Conservation (phyloP, 2,888 invertebrate species). For the Cheiracanthium punctorium region DNA sequence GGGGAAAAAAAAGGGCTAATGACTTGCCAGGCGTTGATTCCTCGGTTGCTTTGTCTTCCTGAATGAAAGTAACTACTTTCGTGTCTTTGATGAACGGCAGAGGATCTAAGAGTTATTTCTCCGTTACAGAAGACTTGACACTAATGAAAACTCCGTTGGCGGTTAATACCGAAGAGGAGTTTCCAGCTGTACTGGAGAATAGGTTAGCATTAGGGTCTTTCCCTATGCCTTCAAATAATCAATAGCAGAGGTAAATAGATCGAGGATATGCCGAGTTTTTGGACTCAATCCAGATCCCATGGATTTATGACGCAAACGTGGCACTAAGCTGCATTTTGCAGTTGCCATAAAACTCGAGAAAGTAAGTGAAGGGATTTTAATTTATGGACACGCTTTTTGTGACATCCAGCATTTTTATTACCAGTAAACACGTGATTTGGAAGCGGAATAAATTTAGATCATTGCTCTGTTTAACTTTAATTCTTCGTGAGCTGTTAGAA, state of each 20-base stretch:
- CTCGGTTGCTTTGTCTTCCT: slow-evolving; percentile 9
- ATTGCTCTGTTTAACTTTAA: background rate
- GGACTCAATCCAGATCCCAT: slow-evolving; percentile 1
- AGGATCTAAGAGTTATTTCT: slow-evolving; percentile 16
- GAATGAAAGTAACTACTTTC: slow-evolving; percentile 20
- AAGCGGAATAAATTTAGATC: background rate
- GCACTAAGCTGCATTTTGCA: background rate
- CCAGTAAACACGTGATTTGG: background rate
- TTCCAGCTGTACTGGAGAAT: background rate
- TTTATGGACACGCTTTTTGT: slow-evolving; percentile 7
- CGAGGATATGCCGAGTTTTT: slow-evolving; percentile 19
- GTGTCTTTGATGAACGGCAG: slow-evolving; percentile 18
- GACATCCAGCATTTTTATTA: background rate
- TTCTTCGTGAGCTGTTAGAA: background rate
- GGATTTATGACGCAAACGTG: slow-evolving; percentile 6
- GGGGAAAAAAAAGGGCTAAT: slow-evolving; percentile 12
- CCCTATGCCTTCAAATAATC: slow-evolving; percentile 12
- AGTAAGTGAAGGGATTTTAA: slow-evolving; percentile 18
- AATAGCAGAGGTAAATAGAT: slow-evolving; percentile 15
- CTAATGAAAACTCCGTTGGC: slow-evolving; percentile 34
- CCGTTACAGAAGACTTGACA: slow-evolving; percentile 24
- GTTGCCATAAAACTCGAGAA: background rate
- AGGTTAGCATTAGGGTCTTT: slow-evolving; percentile 9
- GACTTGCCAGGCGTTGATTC: slow-evolving; percentile 14
- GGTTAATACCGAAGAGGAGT: slow-evolving; percentile 9